phyloP scores from a whole-genome alignment of 2,888 invertebrate species.

The Atrina japonica region DNA sequence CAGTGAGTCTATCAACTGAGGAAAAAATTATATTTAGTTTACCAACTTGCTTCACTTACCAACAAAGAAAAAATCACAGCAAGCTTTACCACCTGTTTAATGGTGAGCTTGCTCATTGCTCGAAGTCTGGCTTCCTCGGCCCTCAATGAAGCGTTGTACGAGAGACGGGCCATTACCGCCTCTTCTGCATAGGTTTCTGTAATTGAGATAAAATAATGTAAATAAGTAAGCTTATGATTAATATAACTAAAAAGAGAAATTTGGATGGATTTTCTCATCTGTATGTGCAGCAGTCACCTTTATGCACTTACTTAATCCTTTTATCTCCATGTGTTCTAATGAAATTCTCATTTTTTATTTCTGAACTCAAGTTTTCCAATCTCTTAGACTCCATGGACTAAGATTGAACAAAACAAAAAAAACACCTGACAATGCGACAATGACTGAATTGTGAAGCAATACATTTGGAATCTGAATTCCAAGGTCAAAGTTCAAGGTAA shows the following conservation, averaged over 20 bases:
- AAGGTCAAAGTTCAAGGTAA: too few relatives aligned
- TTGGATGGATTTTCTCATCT: too few relatives aligned
- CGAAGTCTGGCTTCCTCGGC: conserved; percentile 90
- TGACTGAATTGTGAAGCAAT: too few relatives aligned
- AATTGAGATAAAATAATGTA: conserved; percentile 30
- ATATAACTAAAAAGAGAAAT: conserved; percentile 8
- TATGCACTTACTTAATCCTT: too few relatives aligned
- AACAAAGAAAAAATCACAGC: conserved; percentile 92
- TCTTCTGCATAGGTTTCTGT: conserved; percentile 89
- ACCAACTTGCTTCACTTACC: conserved; percentile 83
- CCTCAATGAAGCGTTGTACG: conserved; percentile 94
- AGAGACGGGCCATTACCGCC: conserved; percentile 93
- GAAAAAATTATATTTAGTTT: background rate
- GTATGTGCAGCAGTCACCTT: too few relatives aligned
- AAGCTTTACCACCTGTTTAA: conserved; percentile 89
- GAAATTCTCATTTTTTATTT: too few relatives aligned
- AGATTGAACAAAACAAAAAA: too few relatives aligned
- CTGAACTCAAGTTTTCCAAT: too few relatives aligned
- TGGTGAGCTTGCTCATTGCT: conserved; percentile 89
- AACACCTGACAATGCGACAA: too few relatives aligned
- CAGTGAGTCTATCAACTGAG: background rate
- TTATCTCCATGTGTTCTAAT: too few relatives aligned
- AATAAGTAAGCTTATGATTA: background rate
- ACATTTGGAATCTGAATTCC: too few relatives aligned
- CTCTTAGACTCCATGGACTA: too few relatives aligned